Evolutionary conservation across 2,888 invertebrate genomes (phyloP).

Genomic region (Philopedon plagiatum): DNA sequence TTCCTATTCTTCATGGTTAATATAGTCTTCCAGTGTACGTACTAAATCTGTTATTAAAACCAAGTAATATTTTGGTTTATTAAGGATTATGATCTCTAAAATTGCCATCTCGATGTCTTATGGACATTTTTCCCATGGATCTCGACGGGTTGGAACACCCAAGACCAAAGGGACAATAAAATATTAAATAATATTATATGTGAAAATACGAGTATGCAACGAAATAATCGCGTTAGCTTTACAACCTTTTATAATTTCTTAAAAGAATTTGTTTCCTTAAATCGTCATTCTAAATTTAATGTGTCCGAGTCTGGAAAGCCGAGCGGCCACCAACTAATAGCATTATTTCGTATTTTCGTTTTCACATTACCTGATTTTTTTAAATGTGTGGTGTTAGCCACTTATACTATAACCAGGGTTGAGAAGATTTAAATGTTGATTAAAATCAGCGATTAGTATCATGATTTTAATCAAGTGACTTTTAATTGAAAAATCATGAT

Average conservation of each 20-base stretch:
- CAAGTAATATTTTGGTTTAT: slow-evolving; percentile 41
- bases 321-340: background rate
- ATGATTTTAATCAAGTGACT: no score
- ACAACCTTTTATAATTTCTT: slow-evolving; percentile 6
- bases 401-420: no score
- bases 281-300: background rate
- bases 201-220: slow-evolving; percentile 4
- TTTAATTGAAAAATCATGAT: no score
- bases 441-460: no score
- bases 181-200: slow-evolving; percentile 4
- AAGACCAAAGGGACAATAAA: slow-evolving; percentile 12
- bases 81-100: slow-evolving; percentile 34
- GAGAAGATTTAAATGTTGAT: no score
- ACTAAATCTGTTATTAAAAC: slow-evolving; percentile 40
- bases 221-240: slow-evolving; percentile 2
- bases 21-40: slow-evolving; percentile 26
- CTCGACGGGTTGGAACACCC: slow-evolving; percentile 16
- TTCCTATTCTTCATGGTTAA: slow-evolving; percentile 49
- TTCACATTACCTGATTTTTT: no score
- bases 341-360: no score
- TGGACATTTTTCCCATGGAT: slow-evolving; percentile 6
- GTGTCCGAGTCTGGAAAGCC: background rate
- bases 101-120: slow-evolving; percentile 28
- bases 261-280: background rate
- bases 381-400: no score